phyloP scores from a whole-genome alignment of 2,888 invertebrate genomes.

The Heliconius cydno region DNA sequence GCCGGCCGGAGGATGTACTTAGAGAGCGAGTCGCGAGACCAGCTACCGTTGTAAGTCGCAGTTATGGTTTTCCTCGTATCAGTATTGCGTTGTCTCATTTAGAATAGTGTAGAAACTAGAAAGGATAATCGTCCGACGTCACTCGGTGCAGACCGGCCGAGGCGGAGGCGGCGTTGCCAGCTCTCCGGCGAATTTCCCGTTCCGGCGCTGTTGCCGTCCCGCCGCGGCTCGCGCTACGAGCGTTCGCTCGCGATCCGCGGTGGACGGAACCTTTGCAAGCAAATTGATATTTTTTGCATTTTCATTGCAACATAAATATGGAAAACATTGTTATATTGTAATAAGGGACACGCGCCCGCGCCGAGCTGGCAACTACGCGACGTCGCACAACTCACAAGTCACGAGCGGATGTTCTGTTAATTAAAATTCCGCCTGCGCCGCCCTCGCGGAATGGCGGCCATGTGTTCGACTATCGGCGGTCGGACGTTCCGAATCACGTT shows the following conservation, averaged over 20 bases:
- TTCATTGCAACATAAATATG: constrained; percentile 61
- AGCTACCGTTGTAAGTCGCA: constrained; percentile 73
- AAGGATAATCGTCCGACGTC: constrained; percentile 81
- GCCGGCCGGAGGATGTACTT: constrained; percentile 64
- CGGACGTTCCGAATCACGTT: constrained; percentile 79
- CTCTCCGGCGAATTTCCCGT: constrained; percentile 73
- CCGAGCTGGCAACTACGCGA: constrained; percentile 77
- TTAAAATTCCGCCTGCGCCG: constrained; percentile 84
- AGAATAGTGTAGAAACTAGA: constrained; percentile 79
- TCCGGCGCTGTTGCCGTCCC: constrained; percentile 73
- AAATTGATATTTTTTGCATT: constrained; percentile 51
- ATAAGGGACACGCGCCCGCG: constrained; percentile 52
- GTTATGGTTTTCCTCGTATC: constrained; percentile 75
- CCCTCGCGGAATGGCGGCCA: constrained; percentile 84
- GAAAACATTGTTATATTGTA: constrained; percentile 56
- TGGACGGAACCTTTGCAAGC: constrained; percentile 45
- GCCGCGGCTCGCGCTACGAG: constrained; percentile 53
- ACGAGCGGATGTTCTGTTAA: constrained; percentile 84
- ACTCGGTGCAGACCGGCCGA: constrained; percentile 73
- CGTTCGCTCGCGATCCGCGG: constrained; percentile 56
- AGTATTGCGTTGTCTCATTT: constrained; percentile 81
- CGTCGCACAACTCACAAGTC: constrained; percentile 66
- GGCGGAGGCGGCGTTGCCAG: constrained; percentile 79
- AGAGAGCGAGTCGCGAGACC: constrained; percentile 71
- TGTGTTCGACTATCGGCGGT: constrained; percentile 72